Conservation (phyloP, 2,888 invertebrate genomes). For the Yponomeuta malinellus region DNA sequence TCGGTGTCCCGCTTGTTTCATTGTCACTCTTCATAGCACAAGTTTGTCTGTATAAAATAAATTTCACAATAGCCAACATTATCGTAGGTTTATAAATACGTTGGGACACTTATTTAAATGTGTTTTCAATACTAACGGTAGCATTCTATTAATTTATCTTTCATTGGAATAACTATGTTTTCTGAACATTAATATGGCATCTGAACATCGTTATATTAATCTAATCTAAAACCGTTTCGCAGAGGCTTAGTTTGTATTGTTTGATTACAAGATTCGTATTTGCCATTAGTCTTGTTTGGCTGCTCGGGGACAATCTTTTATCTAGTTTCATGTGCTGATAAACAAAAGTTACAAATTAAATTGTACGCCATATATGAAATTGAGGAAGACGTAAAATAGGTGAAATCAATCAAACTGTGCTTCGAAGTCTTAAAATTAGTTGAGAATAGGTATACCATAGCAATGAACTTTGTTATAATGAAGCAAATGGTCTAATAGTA, state of each 20-base stretch:
- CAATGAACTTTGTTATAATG: slow-evolving; percentile 20
- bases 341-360: slow-evolving; percentile 55
- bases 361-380: slow-evolving; percentile 34
- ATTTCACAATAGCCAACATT: background rate
- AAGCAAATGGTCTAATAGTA: slow-evolving; percentile 21
- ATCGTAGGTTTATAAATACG: background rate
- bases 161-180: background rate
- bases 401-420: slow-evolving; percentile 8
- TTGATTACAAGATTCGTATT: background rate
- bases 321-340: slow-evolving; percentile 69
- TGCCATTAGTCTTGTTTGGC: background rate
- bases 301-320: background rate
- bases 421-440: slow-evolving; percentile 6
- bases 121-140: background rate
- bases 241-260: background rate
- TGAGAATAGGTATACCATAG: background rate
- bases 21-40: slow-evolving; percentile 15
- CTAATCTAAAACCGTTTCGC: background rate
- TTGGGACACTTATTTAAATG: background rate
- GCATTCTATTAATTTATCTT: background rate
- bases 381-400: slow-evolving; percentile 30
- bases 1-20: slow-evolving; percentile 18
- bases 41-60: background rate
- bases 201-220: background rate
- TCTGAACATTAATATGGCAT: background rate